Evolutionary conservation across 2,113 vertebrate species (phyloP), one percentile per base, ranked within the genome.

Genomic region (Dicentrarchus labrax): DNA sequence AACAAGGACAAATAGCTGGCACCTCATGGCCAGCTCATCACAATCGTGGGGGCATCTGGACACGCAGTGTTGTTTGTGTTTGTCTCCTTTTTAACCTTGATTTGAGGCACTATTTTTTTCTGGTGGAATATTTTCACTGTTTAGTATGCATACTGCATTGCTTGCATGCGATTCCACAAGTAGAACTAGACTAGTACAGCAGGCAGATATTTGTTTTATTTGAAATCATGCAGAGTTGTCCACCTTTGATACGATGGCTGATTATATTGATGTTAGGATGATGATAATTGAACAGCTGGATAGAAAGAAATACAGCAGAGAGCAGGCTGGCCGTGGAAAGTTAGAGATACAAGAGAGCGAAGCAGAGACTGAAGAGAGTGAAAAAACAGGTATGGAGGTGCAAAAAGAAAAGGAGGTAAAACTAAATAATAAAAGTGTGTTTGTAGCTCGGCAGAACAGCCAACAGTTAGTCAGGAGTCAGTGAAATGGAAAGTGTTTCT

Each of bases 51-150:
- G 77, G 62, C 77, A 78, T 86, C 74, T 88, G 70, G 71, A 82
- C 70, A 53, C 60, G 43, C 72, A 9, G 16, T 60, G 73, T 78
- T 89, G 76, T 91, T 90, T 89, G 72, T 86, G 59, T 86, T 85
- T 69, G 76, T 84, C 71, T 79, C 43, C 39, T 72, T 88, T 88
- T 87, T 89, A 84, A 89, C 91, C 91, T 94, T 93, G 80, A 83
- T 84, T 79, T 60, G 24, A 78, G 90, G 89, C 88, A 53, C 6
- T 16, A 8, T 76, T 78, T 72, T 54, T 41, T 50, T 57, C n/a
- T 19, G 17, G 36, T 59, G 65, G 39, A 67, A 64, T 59, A 64
- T 82, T 86, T 57, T 24, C n/a, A 38, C 41, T 88, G 51, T 68
- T 92, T 78, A 60, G 4, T 75, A 80, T 84, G 73, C 73, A 41